Conservation (phyloP, 2,888 invertebrate genomes). For the Acanthosepion lycidas region DNA sequence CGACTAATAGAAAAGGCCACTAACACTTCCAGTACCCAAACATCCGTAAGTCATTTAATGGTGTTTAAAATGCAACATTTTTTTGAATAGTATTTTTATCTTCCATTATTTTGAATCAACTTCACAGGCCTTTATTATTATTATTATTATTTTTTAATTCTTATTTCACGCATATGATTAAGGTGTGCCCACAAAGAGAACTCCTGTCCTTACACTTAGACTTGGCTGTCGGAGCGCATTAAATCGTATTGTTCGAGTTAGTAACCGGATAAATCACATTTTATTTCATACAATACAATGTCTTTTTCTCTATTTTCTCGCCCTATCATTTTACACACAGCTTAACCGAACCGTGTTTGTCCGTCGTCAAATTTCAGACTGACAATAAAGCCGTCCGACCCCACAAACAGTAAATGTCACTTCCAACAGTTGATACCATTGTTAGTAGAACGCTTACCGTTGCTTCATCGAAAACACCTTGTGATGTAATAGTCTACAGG, state of each 20-base stretch:
- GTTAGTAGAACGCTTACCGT: background rate
- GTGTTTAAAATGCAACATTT: no score
- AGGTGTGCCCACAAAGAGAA: background rate
- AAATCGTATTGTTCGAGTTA: background rate
- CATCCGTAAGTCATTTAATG: no score
- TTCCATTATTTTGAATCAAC: no score
- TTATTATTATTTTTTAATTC: no score
- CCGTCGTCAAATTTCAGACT: background rate
- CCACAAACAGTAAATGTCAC: background rate
- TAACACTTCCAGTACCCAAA: no score
- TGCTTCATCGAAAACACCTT: background rate
- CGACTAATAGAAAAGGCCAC: no score
- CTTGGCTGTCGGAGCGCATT: background rate
- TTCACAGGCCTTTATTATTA: no score
- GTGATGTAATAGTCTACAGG: no score
- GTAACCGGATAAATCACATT: conserved; percentile 17
- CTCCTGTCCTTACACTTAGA: background rate
- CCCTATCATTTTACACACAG: background rate
- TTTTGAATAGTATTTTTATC: no score
- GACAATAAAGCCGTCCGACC: background rate
- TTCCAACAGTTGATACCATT: background rate
- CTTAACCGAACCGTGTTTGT: background rate
- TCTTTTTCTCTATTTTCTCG: background rate
- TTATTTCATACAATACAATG: background rate
- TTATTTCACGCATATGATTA: background rate